Evolutionary conservation across 2,888 invertebrate genomes (phyloP).

Genomic region (Cremastinae sp.): DNA sequence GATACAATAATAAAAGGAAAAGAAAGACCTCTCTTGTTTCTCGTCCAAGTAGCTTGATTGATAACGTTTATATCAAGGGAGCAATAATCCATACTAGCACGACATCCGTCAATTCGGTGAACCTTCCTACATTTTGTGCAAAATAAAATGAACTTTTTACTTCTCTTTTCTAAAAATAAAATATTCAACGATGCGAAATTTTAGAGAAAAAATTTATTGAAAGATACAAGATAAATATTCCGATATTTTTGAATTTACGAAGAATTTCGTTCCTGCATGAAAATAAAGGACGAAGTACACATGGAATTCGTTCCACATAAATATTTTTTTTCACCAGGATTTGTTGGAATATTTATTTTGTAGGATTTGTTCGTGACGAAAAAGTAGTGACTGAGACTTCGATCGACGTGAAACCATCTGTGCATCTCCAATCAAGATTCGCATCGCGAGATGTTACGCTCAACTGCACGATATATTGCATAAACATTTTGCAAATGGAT

Average conservation of each 20-base stretch:
- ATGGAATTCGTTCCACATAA: too few relatives aligned
- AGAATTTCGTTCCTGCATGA: too few relatives aligned
- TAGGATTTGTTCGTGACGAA: neutral
- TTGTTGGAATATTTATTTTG: too few relatives aligned
- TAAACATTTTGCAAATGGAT: constrained; percentile 47
- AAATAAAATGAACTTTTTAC: neutral
- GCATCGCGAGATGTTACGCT: constrained; percentile 25
- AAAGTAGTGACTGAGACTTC: constrained; percentile 22
- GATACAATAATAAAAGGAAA: constrained; percentile 42
- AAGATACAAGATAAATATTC: too few relatives aligned
- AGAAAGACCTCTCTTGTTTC: constrained; percentile 9
- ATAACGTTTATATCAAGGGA: constrained; percentile 51
- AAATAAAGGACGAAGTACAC: too few relatives aligned
- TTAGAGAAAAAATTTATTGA: too few relatives aligned
- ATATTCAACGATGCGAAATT: too few relatives aligned
- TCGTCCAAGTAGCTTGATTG: constrained; percentile 40
- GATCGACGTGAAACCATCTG: constrained; percentile 23
- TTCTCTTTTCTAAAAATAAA: neutral
- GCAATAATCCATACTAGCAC: constrained; percentile 35
- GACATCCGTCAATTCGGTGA: constrained; percentile 9
- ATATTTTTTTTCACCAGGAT: too few relatives aligned
- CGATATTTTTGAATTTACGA: too few relatives aligned
- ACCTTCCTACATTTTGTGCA: neutral
- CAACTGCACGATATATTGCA: constrained; percentile 44
- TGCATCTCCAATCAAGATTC: constrained; percentile 19